A percentile compares a stretch with the other conserved stretches of the same genome.
phyloP scores from a whole-genome alignment of 2,888 invertebrate genomes.

The Laothoe populi region DNA sequence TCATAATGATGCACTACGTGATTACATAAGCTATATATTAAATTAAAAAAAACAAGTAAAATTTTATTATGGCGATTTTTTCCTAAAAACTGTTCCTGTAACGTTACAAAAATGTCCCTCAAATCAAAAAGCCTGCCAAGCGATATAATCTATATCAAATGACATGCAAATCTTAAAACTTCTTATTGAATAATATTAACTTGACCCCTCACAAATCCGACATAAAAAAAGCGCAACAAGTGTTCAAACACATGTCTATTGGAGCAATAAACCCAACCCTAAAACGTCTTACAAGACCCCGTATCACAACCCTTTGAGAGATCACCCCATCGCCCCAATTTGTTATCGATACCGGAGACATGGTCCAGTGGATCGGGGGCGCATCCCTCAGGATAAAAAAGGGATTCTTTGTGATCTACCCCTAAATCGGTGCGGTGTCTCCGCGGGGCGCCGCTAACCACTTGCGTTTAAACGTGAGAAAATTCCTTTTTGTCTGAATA shows the following conservation, averaged over 20 bases:
- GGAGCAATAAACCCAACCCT: slow-evolving; percentile 50
- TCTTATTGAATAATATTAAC: background rate
- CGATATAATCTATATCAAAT: no score
- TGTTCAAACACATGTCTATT: slow-evolving; percentile 40
- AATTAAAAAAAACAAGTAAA: no score
- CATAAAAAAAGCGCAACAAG: slow-evolving; percentile 37
- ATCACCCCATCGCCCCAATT: slow-evolving; percentile 66
- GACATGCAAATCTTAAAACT: no score
- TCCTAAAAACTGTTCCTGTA: no score
- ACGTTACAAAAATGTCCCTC: no score
- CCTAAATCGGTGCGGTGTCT: slow-evolving; percentile 64
- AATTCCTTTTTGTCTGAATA: slow-evolving; percentile 9
- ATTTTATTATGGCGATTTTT: no score
- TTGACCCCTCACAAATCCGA: slow-evolving; percentile 18
- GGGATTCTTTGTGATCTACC: slow-evolving; percentile 74
- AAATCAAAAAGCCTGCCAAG: no score
- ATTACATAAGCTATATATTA: no score
- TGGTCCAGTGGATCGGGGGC: slow-evolving; percentile 61
- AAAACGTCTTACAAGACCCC: slow-evolving; percentile 57
- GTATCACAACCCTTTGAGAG: slow-evolving; percentile 61
- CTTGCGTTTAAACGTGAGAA: slow-evolving; percentile 61
- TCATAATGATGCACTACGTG: no score
- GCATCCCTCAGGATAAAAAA: slow-evolving; percentile 75
- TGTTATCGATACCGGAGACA: slow-evolving; percentile 78
- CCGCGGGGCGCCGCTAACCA: slow-evolving; percentile 33